Evolutionary conservation across 1,140 invertebrate genomes (phyloP), one percentile per base, ranked within the genome.

Genomic region (Plectus sambesii): DNA sequence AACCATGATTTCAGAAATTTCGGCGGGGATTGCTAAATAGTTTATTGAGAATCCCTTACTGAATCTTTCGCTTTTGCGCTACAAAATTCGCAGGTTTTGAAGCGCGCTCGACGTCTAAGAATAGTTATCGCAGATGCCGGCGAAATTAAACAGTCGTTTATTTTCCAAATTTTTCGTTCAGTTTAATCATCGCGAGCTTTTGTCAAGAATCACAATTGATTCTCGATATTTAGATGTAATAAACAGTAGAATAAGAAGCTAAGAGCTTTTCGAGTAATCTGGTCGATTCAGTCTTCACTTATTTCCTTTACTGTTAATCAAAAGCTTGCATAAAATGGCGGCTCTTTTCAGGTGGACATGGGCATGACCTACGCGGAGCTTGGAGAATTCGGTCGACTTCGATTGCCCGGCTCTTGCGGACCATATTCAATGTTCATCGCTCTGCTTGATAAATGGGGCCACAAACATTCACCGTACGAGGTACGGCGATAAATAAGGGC

Each of bases 391-490:
- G 94, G 93, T 0, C 75, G 79, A 5, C 72, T 98, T 15, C 75
- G 94, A 17, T 92, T 90, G 60, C 82, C 85, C 49, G 73, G 81
- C 8, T 77, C 80, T 45, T 93, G 88, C 64, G 94, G 93, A 0
- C 94, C 93, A 0, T 96, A 82, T 73, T 85, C 84, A 20, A 97
- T 97, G 87, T 97, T 92, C 69, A 84, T 84, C 61, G 85, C 86
- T 60, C 74, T 98, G 5, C 76, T 87, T 0, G 79, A 84, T 56
- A 76, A 76, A 1, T 96, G 90, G 89, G 75, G 74, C 24, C 74
- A 78, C 30, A 77, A 77, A 50, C n/a, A n/a, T n/a, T n/a, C n/a
- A n/a, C n/a, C n/a, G n/a, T n/a, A n/a, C n/a, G n/a, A n/a, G n/a
- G n/a, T n/a, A n/a, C n/a, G n/a, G n/a, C n/a, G n/a, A n/a, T n/a